Base-by-base conservation (phyloP, 30 jellyfish, hydroid and myxozoan species). In the Aurelia sp. region DNA sequence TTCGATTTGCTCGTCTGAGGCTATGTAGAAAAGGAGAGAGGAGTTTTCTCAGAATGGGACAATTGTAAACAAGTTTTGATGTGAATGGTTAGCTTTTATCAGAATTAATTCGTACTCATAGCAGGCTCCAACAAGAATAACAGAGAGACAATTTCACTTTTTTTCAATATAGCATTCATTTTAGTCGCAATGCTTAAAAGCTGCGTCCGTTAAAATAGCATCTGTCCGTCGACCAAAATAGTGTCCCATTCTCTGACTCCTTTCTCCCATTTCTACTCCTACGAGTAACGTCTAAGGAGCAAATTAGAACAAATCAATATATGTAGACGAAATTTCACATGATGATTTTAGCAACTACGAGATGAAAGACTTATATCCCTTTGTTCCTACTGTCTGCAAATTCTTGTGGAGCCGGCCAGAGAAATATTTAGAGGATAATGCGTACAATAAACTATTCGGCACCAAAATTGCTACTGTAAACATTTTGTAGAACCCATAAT, bases 31-130 rank as follows among this genome's bases (percentile, higher is more conserved):
- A 84, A 84, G 93, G 93, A 84, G 93, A 84, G 73, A 84, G 93
- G 93, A 84, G 93, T 71, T 84, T 76, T 76, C 93, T 84, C 31
- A 84, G 87, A 58, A 84, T 84, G 93, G 93, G 93, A 84, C 93
- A 84, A 19, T 72, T 72, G 44, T 71, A 72, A 66, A 27, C 35
- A 35, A 71, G 33, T 41, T 55, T 12, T 31, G 30, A 9, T 12
- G 23, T 73, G n/a, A 15, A 18, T 59, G 62, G 64, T 18, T 44
- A 68, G 22, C 7, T 37, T 37, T 31, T 68, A 35, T 21, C 9
- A 55, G 22, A 60, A 40, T 65, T 30, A 31, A 20, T 40, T 33
- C 37, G 55, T 30, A 23, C 33, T 33, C 37, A 3, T 21, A 71
- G 93, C 93, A 70, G 93, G 86, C 93, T 84, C 93, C 87, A 66